Percentiles rank a stretch among this genome's conserved stretches.
These are phyloP conservation scores for Stenurella melanura DNA, from an alignment of 2,888 invertebrate genomes.

Conservation along the genomic window DNA sequence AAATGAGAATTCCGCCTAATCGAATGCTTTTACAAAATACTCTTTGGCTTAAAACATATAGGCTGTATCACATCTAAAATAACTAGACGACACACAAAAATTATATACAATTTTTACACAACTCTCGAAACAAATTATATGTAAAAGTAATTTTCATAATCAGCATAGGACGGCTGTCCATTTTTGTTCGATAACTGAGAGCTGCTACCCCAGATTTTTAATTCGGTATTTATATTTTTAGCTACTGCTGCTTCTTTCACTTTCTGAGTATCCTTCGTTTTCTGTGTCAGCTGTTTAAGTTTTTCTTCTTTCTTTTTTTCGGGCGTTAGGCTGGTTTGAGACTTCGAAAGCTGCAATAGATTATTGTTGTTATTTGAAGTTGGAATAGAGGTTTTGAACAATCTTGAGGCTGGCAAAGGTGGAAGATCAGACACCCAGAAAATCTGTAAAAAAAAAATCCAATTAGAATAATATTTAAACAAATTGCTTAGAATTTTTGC, in stretches of 20 bases:
- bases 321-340: constrained; percentile 68
- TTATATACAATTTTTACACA: constrained; percentile 52
- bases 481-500: too few relatives aligned
- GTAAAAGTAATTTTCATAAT: constrained; percentile 82
- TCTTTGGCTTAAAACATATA: constrained; percentile 50
- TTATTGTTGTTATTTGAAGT: constrained; percentile 58
- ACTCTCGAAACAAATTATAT: constrained; percentile 70
- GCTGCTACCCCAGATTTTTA: constrained; percentile 64
- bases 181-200: constrained; percentile 60
- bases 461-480: constrained; percentile 5
- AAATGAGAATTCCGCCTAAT: constrained; percentile 28
- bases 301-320: constrained; percentile 50
- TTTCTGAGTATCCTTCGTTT: constrained; percentile 52
- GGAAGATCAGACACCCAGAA: constrained; percentile 77
- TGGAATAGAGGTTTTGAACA: constrained; percentile 63
- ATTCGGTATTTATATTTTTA: constrained; percentile 63
- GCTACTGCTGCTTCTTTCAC: constrained; percentile 57
- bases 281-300: constrained; percentile 39
- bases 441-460: constrained; percentile 72
- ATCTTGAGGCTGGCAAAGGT: constrained; percentile 71
- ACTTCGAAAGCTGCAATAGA: constrained; percentile 71
- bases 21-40: constrained; percentile 39
- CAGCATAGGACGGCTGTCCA: constrained; percentile 75
- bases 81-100: constrained; percentile 48
- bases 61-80: constrained; percentile 52